Base-by-base conservation (phyloP, 2,113 vertebrate genomes). In the Passer montanus region DNA sequence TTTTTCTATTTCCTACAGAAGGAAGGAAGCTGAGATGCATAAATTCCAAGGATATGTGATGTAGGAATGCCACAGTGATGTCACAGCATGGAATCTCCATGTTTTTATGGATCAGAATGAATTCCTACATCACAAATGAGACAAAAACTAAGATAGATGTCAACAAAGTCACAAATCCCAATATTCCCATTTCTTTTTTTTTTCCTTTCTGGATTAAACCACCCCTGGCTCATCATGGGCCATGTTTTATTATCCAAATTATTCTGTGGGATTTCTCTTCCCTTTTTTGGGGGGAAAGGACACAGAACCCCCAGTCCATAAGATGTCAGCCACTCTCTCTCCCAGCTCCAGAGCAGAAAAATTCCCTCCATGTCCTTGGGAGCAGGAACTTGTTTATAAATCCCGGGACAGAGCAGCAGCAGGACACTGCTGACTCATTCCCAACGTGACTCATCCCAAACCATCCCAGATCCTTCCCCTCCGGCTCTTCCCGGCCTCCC, bases 61-160 rank as follows among this genome's bases (percentile, higher is more conserved):
- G 6, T 5, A 12, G 50, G n/a, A 56, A 67, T 31, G 26, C 15
- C 3, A 1, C 20, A 7, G 10, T 3, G 41, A 46, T 4, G 12
- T 31, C 50, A 35, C 27, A 46, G 41, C 12, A 26, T 1, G 10
- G 16, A 47, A 44, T 8, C 21, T 56, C 41, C 22, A 3, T 6
- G 15, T 3, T 37, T 56, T 46, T 20, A 19, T 13, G 77, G 41
- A 67, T 10, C 2, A 0, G 5, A 26, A 67, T 17, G 52, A 47
- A 68, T 47, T 56, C 27, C 1, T 2, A 39, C 16, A 8, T 13
- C 33, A 1, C 3, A 26, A 37, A 39, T 3, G 2, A 22, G 13
- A 24, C 26, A 66, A 55, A 63, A 19, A 24, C 15, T 1, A 0
- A 26, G 39, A 8, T 33, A 10, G 39, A 47, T 17, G 2, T 11